Evolutionary conservation across 2,113 vertebrate species (phyloP), one percentile per base, ranked within the genome.

Genomic region (Meleagris gallopavo): DNA sequence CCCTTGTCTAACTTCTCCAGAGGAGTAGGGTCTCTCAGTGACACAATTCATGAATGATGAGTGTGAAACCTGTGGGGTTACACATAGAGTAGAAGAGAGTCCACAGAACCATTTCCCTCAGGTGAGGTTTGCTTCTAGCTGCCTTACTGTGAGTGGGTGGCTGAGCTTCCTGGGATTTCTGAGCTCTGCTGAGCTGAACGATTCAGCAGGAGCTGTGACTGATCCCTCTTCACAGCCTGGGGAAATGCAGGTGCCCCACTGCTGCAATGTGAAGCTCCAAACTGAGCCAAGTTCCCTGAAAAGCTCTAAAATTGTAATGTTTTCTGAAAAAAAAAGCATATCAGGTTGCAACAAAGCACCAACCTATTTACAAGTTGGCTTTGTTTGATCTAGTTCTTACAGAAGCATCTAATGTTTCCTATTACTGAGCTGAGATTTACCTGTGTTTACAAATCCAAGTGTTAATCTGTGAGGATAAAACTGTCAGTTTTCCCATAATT

Each of bases 31-130:
- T 16, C 6, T 22, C 7, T 7, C 6, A 0, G 46, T 2, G 12
- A 0, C 1, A 0, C 5, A 67, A 11, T 13, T 32, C 20, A 2
- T 5, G 4, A 27, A 6, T 29, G 32, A 55, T 20, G 66, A 46
- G 10, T 5, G 6, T 5, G 11, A 12, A 61, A 55, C 1, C 0
- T 52, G 6, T 43, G 25, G 13, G 22, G 2, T 20, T 13, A 41
- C 22, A 11, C 1, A 5, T 4, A 22, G 27, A 25, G n/a, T 34
- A n/a, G 78, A 30, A 25, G 7, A 58, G 55, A 85, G 13, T 22
- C 22, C 66, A 9, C 6, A 38, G 32, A 89, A 43, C 11, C 5
- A 5, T 36, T 25, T 64, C 9, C 14, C 29, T 27, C 22, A 34
- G 27, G 1, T 1, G 24, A 48, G 24, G 3, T 40, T 74, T 41